Percentiles rank a stretch among this genome's conserved stretches.
These are phyloP conservation scores for Microtus montanus DNA, from an alignment of 2,113 vertebrate genomes.

Conservation along the genomic window DNA sequence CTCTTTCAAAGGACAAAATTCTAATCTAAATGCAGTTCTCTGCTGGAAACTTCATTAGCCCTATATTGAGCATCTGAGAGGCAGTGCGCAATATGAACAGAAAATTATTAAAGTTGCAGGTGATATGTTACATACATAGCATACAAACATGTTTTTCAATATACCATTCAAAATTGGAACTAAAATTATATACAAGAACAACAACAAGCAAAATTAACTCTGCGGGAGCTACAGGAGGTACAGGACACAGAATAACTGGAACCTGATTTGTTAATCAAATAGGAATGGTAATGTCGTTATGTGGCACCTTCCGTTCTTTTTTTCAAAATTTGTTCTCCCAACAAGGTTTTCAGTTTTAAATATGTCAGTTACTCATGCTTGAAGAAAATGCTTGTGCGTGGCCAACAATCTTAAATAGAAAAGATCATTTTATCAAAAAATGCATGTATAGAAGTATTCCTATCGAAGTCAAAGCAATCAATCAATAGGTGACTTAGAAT, in stretches of 20 bases:
- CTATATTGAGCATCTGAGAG: neutral
- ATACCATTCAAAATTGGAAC: constrained; percentile 20
- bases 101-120: constrained; percentile 49
- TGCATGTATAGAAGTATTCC: neutral
- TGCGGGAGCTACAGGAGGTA: neutral
- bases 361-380: constrained; percentile 54
- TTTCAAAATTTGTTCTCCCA: constrained; percentile 54
- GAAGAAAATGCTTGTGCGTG: constrained; percentile 47
- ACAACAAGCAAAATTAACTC: constrained; percentile 27
- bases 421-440: constrained; percentile 58
- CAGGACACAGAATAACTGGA: neutral
- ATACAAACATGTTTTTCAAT: constrained; percentile 9
- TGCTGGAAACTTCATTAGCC: neutral
- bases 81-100: constrained; percentile 46
- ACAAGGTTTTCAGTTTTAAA: constrained; percentile 63
- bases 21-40: constrained; percentile 22
- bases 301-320: constrained; percentile 6
- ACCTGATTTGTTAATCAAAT: constrained; percentile 36
- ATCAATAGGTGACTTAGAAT: constrained; percentile 28
- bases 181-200: constrained; percentile 49
- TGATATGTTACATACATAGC: constrained; percentile 2
- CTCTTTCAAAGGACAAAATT: neutral
- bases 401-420: constrained; percentile 47
- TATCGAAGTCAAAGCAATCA: neutral
- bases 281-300: neutral